Conservation (phyloP, 2,797 vertebrate genomes). For the Anomalospiza imberbis region DNA sequence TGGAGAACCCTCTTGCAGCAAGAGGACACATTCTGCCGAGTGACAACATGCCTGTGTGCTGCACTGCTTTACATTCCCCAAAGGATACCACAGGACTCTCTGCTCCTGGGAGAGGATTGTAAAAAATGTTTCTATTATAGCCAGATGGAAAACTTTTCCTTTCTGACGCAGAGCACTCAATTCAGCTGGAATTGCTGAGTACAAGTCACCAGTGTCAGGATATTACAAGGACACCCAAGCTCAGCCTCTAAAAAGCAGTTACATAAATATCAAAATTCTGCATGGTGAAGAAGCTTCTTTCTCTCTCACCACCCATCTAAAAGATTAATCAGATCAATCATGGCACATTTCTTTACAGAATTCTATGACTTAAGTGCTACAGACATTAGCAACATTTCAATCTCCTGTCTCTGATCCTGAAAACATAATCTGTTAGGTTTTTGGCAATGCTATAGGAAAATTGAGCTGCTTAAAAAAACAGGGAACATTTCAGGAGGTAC, state of each 20-base stretch:
- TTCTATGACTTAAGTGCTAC: constrained; percentile 48
- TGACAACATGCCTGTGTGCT: neutral
- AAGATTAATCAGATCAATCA: constrained; percentile 61
- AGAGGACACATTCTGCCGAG: neutral
- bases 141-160: neutral
- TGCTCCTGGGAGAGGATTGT: neutral
- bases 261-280: constrained; percentile 8
- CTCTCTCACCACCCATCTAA: constrained; percentile 14
- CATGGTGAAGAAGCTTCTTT: neutral
- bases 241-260: neutral
- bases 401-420: constrained; percentile 56
- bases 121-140: neutral
- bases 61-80: neutral
- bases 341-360: constrained; percentile 43
- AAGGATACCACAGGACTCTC: neutral
- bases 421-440: constrained; percentile 51
- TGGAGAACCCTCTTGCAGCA: neutral
- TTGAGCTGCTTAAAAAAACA: constrained; percentile 24
- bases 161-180: neutral
- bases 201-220: neutral
- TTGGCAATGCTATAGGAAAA: constrained; percentile 8
- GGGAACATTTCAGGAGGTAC: constrained; percentile 34
- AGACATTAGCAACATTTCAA: constrained; percentile 60
- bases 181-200: neutral
- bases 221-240: neutral